Evolutionary conservation across 2,797 vertebrate species (phyloP).

Genomic region (Poeciliopsis turneri): DNA sequence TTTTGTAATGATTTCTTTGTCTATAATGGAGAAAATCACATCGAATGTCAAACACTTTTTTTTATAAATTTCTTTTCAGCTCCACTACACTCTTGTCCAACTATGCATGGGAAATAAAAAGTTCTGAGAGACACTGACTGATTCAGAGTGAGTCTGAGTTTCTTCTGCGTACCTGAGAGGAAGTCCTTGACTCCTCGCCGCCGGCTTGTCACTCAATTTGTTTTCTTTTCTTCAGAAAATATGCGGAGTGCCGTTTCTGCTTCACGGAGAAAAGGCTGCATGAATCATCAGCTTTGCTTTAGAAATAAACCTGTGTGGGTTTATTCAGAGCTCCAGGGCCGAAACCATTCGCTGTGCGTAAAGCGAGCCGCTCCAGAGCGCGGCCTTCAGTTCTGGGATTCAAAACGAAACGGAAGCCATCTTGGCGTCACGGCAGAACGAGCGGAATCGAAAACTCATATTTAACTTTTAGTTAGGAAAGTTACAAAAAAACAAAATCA

Average conservation of each 20-base stretch:
- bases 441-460: neutral
- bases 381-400: neutral
- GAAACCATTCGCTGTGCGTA: slow-evolving; percentile 4
- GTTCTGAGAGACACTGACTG: slow-evolving; percentile 82
- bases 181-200: slow-evolving; percentile 34
- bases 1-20: slow-evolving; percentile 73
- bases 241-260: slow-evolving; percentile 6
- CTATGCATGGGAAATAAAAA: slow-evolving; percentile 88
- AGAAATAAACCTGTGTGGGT: slow-evolving; percentile 9
- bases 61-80: slow-evolving; percentile 60
- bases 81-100: slow-evolving; percentile 87
- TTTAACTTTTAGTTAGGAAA: neutral
- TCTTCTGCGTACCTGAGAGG: slow-evolving; percentile 20
- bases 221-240: slow-evolving; percentile 30
- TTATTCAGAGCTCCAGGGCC: slow-evolving; percentile 55
- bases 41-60: slow-evolving; percentile 77
- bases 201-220: slow-evolving; percentile 4
- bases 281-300: slow-evolving; percentile 55
- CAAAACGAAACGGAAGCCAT: neutral
- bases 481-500: neutral
- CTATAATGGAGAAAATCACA: slow-evolving; percentile 68
- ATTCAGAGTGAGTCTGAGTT: slow-evolving; percentile 27
- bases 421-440: neutral
- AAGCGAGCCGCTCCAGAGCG: neutral
- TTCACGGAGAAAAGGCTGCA: slow-evolving; percentile 18